A percentile compares a stretch with the other conserved stretches of the same genome.
phyloP scores from a whole-genome alignment of 2,113 vertebrate species.

The Nothoprocta pentlandii region DNA sequence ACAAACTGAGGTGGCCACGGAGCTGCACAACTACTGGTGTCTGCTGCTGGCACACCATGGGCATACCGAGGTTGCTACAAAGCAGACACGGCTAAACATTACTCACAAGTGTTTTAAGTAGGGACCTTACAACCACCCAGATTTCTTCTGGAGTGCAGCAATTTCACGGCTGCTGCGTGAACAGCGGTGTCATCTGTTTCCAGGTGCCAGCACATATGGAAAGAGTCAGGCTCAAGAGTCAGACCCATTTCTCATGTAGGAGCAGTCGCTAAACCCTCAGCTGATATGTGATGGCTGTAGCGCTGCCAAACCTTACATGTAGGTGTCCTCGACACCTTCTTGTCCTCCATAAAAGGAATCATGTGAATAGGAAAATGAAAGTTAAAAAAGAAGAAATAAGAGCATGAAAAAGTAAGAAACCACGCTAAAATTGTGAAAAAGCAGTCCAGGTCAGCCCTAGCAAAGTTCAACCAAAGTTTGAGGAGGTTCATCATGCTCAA shows the following conservation, averaged over 20 bases:
- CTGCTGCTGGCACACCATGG: not conserved
- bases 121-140: not conserved
- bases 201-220: rapidly evolving
- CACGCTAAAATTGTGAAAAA: not conserved
- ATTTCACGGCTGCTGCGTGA: not conserved
- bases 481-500: not conserved
- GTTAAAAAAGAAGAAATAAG: not conserved
- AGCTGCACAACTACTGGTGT: not conserved
- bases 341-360: not conserved
- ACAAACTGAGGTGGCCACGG: not conserved
- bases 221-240: not conserved
- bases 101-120: not conserved
- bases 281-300: not conserved
- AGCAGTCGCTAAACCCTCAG: not conserved
- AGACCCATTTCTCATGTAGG: rapidly evolving
- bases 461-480: not conserved
- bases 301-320: not conserved
- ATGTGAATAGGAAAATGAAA: not conserved
- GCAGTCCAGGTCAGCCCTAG: not conserved
- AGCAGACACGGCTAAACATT: not conserved
- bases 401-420: not conserved
- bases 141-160: not conserved
- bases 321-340: not conserved
- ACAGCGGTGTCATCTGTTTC: not conserved
- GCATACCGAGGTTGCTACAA: not conserved